These are phyloP conservation scores for Ostrea edulis DNA, from an alignment of 1,140 invertebrate genomes.

Conservation along the genomic window DNA sequence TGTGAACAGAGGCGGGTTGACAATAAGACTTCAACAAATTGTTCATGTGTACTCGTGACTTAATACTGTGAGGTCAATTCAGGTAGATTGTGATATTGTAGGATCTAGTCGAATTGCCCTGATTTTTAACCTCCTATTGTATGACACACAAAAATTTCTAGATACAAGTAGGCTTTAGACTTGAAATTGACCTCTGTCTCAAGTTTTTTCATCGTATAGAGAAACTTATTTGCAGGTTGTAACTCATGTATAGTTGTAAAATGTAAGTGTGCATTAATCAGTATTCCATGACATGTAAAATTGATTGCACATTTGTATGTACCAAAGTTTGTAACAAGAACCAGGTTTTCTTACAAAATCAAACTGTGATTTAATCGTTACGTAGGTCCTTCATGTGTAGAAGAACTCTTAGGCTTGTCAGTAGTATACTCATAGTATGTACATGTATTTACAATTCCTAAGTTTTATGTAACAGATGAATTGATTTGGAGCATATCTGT, in stretches of 20 bases:
- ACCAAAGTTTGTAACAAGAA: neutral
- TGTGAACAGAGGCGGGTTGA: neutral
- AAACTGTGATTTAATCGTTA: neutral
- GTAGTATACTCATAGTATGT: neutral
- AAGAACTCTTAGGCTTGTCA: neutral
- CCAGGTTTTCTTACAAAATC: neutral
- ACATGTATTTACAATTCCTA: neutral
- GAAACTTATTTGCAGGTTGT: neutral
- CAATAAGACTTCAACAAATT: neutral
- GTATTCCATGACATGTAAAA: neutral
- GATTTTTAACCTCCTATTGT: neutral
- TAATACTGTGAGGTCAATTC: neutral
- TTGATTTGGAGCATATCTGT: neutral
- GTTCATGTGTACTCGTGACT: neutral
- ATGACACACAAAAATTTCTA: neutral
- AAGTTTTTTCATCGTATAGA: neutral
- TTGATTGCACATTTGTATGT: neutral
- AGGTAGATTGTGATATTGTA: neutral
- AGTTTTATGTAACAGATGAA: neutral
- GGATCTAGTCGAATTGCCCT: neutral
- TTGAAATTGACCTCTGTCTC: neutral
- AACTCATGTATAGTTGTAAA: neutral
- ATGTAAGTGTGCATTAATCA: neutral
- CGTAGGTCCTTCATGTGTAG: neutral
- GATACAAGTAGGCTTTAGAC: neutral